A percentile compares a stretch with the other conserved stretches of the same genome.
These are phyloP conservation scores for Neodiprion lecontei DNA, from an alignment of 1,140 invertebrate species.

Conservation along the genomic window DNA sequence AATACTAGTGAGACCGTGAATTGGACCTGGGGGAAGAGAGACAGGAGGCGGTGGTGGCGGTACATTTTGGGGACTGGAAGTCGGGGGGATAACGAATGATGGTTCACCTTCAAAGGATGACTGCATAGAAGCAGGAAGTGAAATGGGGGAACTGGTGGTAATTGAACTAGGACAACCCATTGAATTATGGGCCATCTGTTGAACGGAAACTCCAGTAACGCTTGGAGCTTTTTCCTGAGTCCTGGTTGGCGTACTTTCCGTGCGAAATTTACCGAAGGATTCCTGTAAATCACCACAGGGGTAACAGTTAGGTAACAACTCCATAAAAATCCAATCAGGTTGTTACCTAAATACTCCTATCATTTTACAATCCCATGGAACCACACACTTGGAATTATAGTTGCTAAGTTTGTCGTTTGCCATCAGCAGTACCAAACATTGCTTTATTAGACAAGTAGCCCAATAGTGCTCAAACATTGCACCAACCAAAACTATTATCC, in stretches of 20 bases:
- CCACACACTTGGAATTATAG: too few species aligned
- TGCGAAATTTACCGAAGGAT: slow-evolving; percentile 75
- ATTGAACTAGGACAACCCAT: slow-evolving; percentile 64
- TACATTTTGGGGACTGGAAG: slow-evolving; percentile 59
- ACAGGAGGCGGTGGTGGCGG: slow-evolving; percentile 56
- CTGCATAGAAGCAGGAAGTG: slow-evolving; percentile 73
- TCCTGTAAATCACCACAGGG: slow-evolving; percentile 60
- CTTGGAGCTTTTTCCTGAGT: slow-evolving; percentile 32
- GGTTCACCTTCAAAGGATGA: slow-evolving; percentile 78
- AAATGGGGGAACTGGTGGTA: slow-evolving; percentile 70
- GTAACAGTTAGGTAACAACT: too few species aligned
- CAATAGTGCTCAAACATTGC: too few species aligned
- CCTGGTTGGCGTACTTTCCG: slow-evolving; percentile 62
- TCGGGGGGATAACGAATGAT: slow-evolving; percentile 52
- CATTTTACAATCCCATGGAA: too few species aligned
- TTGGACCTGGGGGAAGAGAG: slow-evolving; percentile 56
- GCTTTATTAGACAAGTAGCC: not conserved
- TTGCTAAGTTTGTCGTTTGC: not conserved
- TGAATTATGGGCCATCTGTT: slow-evolving; percentile 45
- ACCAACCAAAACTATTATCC: too few species aligned
- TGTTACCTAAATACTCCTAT: too few species aligned
- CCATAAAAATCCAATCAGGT: too few species aligned
- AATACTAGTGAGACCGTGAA: slow-evolving; percentile 72
- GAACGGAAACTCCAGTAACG: slow-evolving; percentile 33
- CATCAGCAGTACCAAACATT: not conserved